Percentiles rank a stretch among this genome's conserved stretches.
phyloP scores from a whole-genome alignment of 2,113 vertebrate species.

The Lanius ludovicianus region DNA sequence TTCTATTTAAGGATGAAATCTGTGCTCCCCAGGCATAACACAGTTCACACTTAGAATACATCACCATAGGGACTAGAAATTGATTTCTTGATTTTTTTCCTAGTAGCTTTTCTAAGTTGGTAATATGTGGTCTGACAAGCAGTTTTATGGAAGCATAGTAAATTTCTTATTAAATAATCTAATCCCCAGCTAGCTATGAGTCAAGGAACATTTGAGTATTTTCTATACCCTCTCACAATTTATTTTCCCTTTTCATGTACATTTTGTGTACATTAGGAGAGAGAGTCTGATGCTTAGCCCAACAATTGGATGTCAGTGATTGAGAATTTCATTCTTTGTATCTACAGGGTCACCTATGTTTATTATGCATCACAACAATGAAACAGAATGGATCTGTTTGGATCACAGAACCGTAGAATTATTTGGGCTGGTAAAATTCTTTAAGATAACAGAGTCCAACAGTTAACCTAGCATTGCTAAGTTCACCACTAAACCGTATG shows the following conservation, averaged over 20 bases:
- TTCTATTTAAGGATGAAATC: constrained; percentile 29
- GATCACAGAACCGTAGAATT: not conserved
- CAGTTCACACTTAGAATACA: not conserved
- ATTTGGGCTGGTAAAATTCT: not conserved
- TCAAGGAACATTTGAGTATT: not conserved
- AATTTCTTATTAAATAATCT: constrained; percentile 2
- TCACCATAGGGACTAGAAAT: constrained; percentile 8
- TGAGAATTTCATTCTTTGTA: not conserved
- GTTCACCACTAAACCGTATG: accelerated
- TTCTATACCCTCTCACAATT: not conserved
- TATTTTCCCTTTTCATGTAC: not conserved
- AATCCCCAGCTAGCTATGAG: not conserved
- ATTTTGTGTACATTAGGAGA: not conserved
- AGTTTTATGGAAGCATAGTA: not conserved
- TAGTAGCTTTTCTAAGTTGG: not conserved
- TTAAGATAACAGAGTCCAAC: too few relatives aligned
- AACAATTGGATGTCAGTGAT: not conserved
- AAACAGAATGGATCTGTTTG: not conserved
- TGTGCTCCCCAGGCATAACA: not conserved
- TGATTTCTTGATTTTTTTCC: constrained; percentile 32
- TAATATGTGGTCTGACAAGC: not conserved
- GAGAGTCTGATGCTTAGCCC: accelerated
- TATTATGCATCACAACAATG: not conserved
- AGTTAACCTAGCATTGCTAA: not conserved
- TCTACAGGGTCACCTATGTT: not conserved